Evolutionary conservation across 1,140 invertebrate genomes (phyloP).

Genomic region (Tetramorium parvispinum): DNA sequence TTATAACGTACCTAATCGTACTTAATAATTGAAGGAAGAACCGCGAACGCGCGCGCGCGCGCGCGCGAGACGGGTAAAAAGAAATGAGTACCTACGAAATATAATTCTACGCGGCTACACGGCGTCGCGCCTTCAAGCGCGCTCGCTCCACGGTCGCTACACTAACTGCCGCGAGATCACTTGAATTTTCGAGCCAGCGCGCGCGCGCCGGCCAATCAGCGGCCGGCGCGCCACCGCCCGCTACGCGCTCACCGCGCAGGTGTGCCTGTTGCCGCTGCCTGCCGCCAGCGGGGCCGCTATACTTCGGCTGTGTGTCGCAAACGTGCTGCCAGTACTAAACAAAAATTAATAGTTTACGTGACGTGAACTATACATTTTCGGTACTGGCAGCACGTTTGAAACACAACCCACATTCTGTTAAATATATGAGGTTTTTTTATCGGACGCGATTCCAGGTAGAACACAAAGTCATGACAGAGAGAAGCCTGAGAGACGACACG

Average conservation of each 20-base stretch:
- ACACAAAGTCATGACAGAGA: too few relatives aligned
- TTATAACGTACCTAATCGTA: too few relatives aligned
- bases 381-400: too few relatives aligned
- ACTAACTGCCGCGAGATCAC: slow-evolving; percentile 75
- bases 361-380: too few relatives aligned
- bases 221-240: not conserved
- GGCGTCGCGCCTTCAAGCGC: slow-evolving; percentile 72
- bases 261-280: not conserved
- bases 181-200: slow-evolving; percentile 74
- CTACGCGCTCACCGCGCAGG: not conserved
- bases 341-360: too few relatives aligned
- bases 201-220: slow-evolving; percentile 63
- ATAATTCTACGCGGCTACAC: slow-evolving; percentile 76
- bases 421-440: too few relatives aligned
- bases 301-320: too few relatives aligned
- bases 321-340: too few relatives aligned
- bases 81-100: slow-evolving; percentile 65
- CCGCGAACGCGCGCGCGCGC: not conserved
- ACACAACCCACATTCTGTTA: too few relatives aligned
- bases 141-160: slow-evolving; percentile 77
- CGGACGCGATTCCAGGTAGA: too few relatives aligned
- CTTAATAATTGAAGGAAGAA: too few relatives aligned
- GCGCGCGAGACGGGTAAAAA: slow-evolving; percentile 36
- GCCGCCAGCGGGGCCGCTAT: not conserved
- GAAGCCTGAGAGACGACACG: too few relatives aligned